Percentiles rank a stretch among this genome's conserved stretches.
Conservation (phyloP, 2,113 vertebrate species). For the Muntiacus muntjak region DNA sequence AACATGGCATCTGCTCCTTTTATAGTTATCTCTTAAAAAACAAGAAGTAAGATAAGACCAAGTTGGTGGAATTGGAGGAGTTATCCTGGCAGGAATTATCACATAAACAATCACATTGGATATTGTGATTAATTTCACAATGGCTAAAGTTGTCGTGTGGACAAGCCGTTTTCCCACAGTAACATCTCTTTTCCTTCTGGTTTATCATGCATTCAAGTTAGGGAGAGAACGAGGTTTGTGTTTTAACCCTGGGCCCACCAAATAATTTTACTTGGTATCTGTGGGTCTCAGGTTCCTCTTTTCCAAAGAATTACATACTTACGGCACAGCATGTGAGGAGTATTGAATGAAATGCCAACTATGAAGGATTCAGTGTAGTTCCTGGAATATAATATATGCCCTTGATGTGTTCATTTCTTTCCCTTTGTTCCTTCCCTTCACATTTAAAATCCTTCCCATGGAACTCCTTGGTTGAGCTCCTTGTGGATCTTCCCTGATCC, state of each 20-base stretch:
- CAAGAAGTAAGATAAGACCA: neutral
- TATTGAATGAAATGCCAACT: neutral
- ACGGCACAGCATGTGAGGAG: neutral
- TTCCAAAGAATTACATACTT: neutral
- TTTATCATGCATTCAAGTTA: neutral
- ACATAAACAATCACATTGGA: neutral
- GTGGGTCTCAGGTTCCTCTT: neutral
- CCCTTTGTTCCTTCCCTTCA: neutral
- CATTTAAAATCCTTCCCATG: neutral
- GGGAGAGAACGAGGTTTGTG: neutral
- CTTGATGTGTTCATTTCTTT: neutral
- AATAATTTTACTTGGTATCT: neutral
- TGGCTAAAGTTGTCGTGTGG: neutral
- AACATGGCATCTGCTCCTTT: neutral
- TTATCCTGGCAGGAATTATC: neutral
- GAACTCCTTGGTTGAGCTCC: neutral
- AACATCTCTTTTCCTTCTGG: neutral
- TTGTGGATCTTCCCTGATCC: neutral
- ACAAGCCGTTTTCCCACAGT: neutral
- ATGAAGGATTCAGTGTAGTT: neutral
- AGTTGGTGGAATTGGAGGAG: conserved; percentile 6
- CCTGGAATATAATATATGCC: neutral
- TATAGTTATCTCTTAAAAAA: neutral
- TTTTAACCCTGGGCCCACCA: neutral
- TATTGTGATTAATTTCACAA: conserved; percentile 10